Base-by-base conservation (phyloP, 2,888 invertebrate species). In the Zeuzera pyrina region DNA sequence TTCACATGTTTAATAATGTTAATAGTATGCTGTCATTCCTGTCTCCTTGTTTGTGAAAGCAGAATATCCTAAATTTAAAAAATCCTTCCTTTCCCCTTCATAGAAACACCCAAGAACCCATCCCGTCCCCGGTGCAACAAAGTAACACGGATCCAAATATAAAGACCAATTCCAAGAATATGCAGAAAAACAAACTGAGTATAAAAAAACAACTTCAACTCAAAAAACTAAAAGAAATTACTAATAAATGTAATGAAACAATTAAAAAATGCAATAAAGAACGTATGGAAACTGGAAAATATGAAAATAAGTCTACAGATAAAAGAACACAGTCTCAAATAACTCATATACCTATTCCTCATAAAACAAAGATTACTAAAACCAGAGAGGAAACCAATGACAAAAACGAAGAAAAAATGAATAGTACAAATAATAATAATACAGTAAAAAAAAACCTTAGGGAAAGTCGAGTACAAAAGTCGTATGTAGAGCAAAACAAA, bases 11-110 rank as follows among this genome's bases (percentile, higher is more conserved):
- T 38, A 38, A 41, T 36, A 29, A 5, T 25, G 3, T 3, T 7
- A 12, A 1, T 25, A 12, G 10, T 25, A 4, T 25, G 10, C 8
- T 25, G 8, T 25, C 12, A 25, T 25, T 83, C 83, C 81, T 79
- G 65, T 68, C 81, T 81, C 81, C 83, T 83, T 81, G 70, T 83
- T 83, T 83, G 78, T 66, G 48, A 40, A 46, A 31, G 45, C 34
- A 29, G 36, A 38, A 29, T 35, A 29, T 36, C 39, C 31, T 36
- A 32, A 49, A 36, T 41, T 36, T 45, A 53, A 58, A 50, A 33
- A 37, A 45, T 45, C 74, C 78, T 74, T 78, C 79, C 79, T 81
- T 78, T 78, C 76, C 79, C 58, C 64, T 72, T 56, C 59, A 29
- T 79, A 83, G 83, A 71, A 57, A 55, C 42, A 38, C 46, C 42